phyloP scores from a whole-genome alignment of 2,888 invertebrate species.

The Nomada goodeniana region DNA sequence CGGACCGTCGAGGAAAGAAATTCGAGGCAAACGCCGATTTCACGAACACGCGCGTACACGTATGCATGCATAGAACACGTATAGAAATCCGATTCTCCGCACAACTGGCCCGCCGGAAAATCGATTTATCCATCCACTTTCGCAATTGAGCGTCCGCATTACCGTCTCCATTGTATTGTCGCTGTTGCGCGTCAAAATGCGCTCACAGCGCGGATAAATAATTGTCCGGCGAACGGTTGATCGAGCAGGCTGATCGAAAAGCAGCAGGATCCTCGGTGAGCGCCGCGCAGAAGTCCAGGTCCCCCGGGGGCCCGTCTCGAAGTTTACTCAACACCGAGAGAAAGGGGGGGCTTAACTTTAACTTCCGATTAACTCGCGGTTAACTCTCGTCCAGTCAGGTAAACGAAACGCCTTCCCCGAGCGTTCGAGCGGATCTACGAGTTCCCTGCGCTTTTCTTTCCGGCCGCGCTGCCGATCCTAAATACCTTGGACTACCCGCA shows the following conservation, averaged over 20 bases:
- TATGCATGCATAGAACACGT: no score
- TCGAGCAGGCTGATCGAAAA: slow-evolving; percentile 29
- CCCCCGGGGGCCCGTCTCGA: slow-evolving; percentile 57
- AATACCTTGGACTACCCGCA: slow-evolving; percentile 51
- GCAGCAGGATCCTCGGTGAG: slow-evolving; percentile 20
- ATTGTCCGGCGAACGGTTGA: neutral
- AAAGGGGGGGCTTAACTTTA: slow-evolving; percentile 71
- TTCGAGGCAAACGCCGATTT: slow-evolving; percentile 52
- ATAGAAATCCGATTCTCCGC: neutral
- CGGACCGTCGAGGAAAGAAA: slow-evolving; percentile 55
- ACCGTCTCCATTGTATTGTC: no score
- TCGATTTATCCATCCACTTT: no score
- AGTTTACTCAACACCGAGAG: slow-evolving; percentile 73
- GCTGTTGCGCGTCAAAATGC: neutral
- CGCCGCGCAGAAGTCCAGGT: slow-evolving; percentile 12
- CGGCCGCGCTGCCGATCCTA: slow-evolving; percentile 58
- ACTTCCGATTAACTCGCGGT: slow-evolving; percentile 80
- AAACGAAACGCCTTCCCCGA: slow-evolving; percentile 76
- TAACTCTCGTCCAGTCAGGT: slow-evolving; percentile 73
- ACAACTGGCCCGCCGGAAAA: no score
- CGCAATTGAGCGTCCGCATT: no score
- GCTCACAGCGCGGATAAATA: no score
- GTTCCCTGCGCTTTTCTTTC: slow-evolving; percentile 43
- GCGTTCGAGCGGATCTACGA: slow-evolving; percentile 49
- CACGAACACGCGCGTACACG: neutral